These are phyloP conservation scores for Mylabris phalerata DNA, from an alignment of 1,140 invertebrate genomes.

Conservation along the genomic window DNA sequence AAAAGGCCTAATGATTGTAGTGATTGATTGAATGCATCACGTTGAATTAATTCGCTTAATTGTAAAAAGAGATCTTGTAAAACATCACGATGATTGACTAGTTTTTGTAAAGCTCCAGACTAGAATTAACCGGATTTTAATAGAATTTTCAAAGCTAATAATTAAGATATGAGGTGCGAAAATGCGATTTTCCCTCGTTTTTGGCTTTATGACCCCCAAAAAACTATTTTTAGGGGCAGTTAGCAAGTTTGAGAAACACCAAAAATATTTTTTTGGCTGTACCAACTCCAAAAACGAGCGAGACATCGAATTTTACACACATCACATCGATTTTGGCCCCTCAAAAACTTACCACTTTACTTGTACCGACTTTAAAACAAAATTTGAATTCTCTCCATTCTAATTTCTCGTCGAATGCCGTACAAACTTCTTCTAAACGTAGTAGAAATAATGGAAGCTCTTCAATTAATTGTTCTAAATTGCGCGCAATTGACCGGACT, in stretches of 20 bases:
- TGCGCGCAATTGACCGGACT: slow-evolving; percentile 52
- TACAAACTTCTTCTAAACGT: slow-evolving; percentile 54
- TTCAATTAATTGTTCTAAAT: slow-evolving; percentile 55
- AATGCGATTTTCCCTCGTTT: background rate
- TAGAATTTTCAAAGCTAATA: background rate
- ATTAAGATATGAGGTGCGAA: background rate
- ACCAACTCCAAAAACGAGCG: too few species aligned
- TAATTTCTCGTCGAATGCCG: slow-evolving; percentile 55
- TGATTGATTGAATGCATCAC: slow-evolving; percentile 54
- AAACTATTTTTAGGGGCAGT: too few species aligned
- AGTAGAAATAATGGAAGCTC: slow-evolving; percentile 57
- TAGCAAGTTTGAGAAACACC: too few species aligned
- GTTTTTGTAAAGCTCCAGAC: slow-evolving; percentile 50
- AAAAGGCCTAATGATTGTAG: slow-evolving; percentile 49
- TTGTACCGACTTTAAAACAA: slow-evolving; percentile 61
- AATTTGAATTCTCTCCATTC: slow-evolving; percentile 65
- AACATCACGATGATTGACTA: slow-evolving; percentile 46
- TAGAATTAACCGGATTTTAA: slow-evolving; percentile 26
- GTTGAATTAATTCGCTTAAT: slow-evolving; percentile 50
- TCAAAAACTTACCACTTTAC: slow-evolving; percentile 54
- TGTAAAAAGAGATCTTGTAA: slow-evolving; percentile 42
- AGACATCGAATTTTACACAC: background rate
- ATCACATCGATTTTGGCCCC: background rate
- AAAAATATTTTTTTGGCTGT: too few species aligned
- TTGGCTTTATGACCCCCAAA: background rate